Evolutionary conservation across 2,888 invertebrate species (phyloP), one percentile per base, ranked within the genome.

Genomic region (Pseudococcus viburni): DNA sequence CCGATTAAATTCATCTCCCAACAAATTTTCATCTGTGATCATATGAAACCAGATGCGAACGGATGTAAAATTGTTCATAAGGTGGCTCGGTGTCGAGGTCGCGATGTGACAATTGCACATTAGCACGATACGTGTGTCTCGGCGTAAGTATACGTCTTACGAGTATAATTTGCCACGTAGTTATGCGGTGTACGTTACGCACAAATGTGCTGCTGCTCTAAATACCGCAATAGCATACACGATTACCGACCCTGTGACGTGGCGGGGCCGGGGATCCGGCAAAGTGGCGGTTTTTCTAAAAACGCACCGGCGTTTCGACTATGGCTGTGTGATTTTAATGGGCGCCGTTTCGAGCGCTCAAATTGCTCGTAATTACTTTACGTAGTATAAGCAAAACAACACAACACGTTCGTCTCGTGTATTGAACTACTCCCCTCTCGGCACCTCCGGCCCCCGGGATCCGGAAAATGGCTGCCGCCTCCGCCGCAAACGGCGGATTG

Each of bases 281-380:
- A 19, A 51, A 19, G 59, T 59, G 59, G 59, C 26, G 26, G n/a
- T 59, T 59, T 59, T 59, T 19, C 7, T 6, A 5, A 51, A 51
- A 51, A 51, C 5, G 51, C 5, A 5, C 51, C 15, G 51, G 15
- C 17, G 17, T 17, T 12, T 17, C 12, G 17, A 15, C 15, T 51
- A 17, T 59, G 5, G n/a, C 17, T 59, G 59, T 59, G 59, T 19
- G 59, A 59, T 59, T 59, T 59, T 59, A 59, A 59, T 59, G 59
- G 51, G 59, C 59, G 59, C 59, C 59, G 19, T 59, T 59, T 59
- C 11, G 19, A 19, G 19, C 59, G n/a, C 19, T 6, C 9, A 59
- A 59, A 59, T 59, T 59, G 19, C 19, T 59, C 59, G 59, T 59
- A 59, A 59, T 59, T 59, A 59, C 59, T 59, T 59, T 59, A 59